phyloP scores from a whole-genome alignment of 2,888 invertebrate species.

The Athetis lepigone region DNA sequence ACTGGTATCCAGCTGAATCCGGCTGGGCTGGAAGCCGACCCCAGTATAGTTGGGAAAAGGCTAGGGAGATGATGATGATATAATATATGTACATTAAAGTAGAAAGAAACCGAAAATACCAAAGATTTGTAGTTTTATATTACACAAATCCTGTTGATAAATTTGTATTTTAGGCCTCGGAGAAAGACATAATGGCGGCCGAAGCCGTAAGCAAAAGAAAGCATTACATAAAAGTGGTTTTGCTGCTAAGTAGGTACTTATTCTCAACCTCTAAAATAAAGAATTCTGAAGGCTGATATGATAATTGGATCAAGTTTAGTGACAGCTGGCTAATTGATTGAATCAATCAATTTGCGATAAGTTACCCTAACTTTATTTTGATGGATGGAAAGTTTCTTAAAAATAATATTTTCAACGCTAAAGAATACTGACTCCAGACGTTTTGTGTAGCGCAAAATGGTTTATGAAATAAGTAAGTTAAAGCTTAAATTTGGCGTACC shows the following conservation, averaged over 20 bases:
- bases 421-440: neutral
- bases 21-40: too few relatives aligned
- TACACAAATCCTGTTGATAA: too few relatives aligned
- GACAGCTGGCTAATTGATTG: conserved; percentile 4
- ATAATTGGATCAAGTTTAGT: conserved; percentile 9
- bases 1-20: too few relatives aligned
- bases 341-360: conserved; percentile 6
- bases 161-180: too few relatives aligned
- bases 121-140: too few relatives aligned
- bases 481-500: conserved; percentile 25
- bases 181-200: too few relatives aligned
- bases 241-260: neutral
- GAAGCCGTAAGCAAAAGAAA: too few relatives aligned
- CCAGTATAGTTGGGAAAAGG: too few relatives aligned
- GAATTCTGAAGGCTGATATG: neutral
- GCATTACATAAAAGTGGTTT: neutral
- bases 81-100: too few relatives aligned
- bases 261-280: neutral
- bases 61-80: too few relatives aligned
- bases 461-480: conserved; percentile 4
- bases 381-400: neutral
- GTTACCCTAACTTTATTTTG: neutral
- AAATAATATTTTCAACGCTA: neutral
- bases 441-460: too few relatives aligned
- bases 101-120: too few relatives aligned